Base-by-base conservation (phyloP, 2,888 invertebrate genomes). In the Euclidia mi region DNA sequence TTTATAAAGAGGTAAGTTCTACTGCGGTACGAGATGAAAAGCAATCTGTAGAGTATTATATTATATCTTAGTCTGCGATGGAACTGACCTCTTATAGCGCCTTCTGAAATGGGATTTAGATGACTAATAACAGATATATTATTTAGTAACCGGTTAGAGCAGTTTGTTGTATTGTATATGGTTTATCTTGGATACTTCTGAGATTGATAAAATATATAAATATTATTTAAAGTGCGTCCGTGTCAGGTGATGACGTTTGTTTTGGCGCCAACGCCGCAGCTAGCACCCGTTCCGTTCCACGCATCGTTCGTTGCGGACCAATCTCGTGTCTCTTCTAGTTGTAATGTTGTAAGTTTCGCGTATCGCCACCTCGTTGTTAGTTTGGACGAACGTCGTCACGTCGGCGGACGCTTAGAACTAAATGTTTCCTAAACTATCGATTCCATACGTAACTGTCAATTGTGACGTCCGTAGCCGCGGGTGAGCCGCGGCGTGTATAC, bases 391-490 rank as follows among this genome's bases (percentile, higher is more conserved):
- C 59, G 60, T 60, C 59, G 53, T 55, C 44, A 56, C 46, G 59
- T 47, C 46, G 46, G 41, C 57, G 53, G 55, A n/a, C 52, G 44
- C 34, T 45, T 46, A 35, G 42, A 38, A 45, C n/a, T 25, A 18
- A 44, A 41, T 25, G 0, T 34, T 45, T 35, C 20, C 29, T 15
- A 41, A 51, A 46, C 31, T 47, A 48, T 48, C 50, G 38, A 65
- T 67, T 60, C 49, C 53, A 68, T 75, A 76, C 63, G 66, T 73
- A 76, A 72, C 18, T 69, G 76, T 78, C 76, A 76, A 78, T 78
- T 76, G 61, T 45, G 73, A 51, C 76, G 75, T 74, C 75, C 65
- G 38, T 45, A 38, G 56, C 40, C n/a, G 12, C 43, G 31, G 20
- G 41, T 12, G 34, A 50, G 34, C 12, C 25, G 61, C 46, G 29